phyloP scores from a whole-genome alignment of 1,140 invertebrate genomes.

The Varroa destructor region DNA sequence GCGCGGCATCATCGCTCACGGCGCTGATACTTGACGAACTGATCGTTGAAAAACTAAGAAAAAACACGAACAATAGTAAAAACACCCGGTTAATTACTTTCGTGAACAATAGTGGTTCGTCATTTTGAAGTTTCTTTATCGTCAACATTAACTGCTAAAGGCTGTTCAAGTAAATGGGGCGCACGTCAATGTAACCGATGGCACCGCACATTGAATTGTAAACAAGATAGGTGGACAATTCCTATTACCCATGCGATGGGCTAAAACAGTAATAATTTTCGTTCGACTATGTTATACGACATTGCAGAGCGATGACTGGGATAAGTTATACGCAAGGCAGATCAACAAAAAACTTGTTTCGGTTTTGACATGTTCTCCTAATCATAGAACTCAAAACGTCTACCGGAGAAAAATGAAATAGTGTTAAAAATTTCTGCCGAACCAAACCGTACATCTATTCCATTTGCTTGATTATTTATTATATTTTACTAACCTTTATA shows the following conservation, averaged over 20 bases:
- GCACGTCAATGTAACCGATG: not conserved
- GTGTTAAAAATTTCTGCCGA: too few relatives aligned
- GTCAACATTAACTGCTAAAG: not conserved
- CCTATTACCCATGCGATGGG: not conserved
- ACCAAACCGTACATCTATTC: too few relatives aligned
- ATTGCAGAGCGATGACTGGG: too few relatives aligned
- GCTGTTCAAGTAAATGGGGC: not conserved
- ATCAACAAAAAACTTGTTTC: too few relatives aligned
- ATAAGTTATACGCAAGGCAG: too few relatives aligned
- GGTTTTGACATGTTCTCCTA: too few relatives aligned
- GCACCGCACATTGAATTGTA: not conserved
- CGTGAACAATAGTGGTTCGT: not conserved
- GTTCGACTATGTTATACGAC: too few relatives aligned
- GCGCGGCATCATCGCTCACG: not conserved
- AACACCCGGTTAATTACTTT: not conserved
- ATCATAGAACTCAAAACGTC: too few relatives aligned
- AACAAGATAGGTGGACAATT: not conserved
- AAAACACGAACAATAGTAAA: not conserved
- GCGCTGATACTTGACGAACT: conserved; percentile 9
- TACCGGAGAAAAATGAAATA: too few relatives aligned
- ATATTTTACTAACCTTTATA: too few relatives aligned
- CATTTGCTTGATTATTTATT: too few relatives aligned
- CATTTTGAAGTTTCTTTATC: not conserved
- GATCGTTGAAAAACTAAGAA: conserved; percentile 6
- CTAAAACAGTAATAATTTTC: too few relatives aligned